These are phyloP conservation scores for Spheniscus mendiculus DNA, from an alignment of 2,113 vertebrate genomes.

Conservation along the genomic window DNA sequence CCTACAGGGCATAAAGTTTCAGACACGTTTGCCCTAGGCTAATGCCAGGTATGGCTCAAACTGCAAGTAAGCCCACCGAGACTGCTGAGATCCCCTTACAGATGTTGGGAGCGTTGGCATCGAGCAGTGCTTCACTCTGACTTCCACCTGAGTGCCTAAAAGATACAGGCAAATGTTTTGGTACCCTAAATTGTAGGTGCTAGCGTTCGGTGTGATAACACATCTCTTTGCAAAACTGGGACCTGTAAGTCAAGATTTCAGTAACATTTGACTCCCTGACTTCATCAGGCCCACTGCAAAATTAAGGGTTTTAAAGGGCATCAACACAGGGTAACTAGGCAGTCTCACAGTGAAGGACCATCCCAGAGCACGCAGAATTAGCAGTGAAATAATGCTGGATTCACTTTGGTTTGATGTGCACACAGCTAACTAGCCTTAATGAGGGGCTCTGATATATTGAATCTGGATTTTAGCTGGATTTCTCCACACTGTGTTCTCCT, in stretches of 20 bases:
- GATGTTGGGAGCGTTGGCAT: neutral
- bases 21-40: neutral
- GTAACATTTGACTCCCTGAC: neutral
- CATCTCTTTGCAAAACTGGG: neutral
- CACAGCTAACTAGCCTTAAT: neutral
- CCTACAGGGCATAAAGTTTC: neutral
- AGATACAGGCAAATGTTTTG: neutral
- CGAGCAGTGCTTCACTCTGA: neutral
- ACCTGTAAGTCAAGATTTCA: neutral
- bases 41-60: neutral
- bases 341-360: neutral
- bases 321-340: neutral
- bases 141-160: neutral
- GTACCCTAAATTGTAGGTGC: neutral
- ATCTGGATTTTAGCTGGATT: neutral
- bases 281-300: neutral
- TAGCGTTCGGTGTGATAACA: neutral
- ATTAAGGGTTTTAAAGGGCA: neutral
- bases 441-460: neutral
- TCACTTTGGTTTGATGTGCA: neutral
- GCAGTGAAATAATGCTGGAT: neutral
- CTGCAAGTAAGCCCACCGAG: rapidly evolving
- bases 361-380: neutral
- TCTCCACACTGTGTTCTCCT: neutral
- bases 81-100: neutral